A percentile compares a stretch with the other conserved stretches of the same genome.
Conservation (phyloP, 1,140 invertebrate species). For the Sinella curviseta region DNA sequence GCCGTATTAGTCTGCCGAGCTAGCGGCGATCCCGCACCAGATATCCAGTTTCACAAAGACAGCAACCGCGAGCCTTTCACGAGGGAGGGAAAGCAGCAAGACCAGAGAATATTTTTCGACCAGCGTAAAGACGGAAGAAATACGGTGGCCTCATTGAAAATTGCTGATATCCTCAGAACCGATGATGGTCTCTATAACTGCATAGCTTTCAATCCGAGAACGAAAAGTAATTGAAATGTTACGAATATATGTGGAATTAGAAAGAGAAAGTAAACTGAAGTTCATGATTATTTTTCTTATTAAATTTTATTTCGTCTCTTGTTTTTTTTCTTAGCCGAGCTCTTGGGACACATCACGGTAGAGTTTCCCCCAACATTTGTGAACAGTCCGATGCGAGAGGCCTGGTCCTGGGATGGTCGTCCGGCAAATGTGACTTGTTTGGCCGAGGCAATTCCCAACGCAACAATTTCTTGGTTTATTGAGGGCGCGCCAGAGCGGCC, state of each 20-base stretch:
- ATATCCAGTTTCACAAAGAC: constrained; percentile 67
- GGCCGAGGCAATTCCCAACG: constrained; percentile 85
- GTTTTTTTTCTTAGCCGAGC: constrained; percentile 24
- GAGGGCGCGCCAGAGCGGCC: constrained; percentile 52
- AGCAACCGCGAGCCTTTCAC: constrained; percentile 48
- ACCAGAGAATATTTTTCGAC: constrained; percentile 52
- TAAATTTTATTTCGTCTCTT: constrained; percentile 2
- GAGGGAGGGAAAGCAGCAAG: constrained; percentile 48
- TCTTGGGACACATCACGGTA: constrained; percentile 73
- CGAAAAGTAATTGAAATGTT: constrained; percentile 56
- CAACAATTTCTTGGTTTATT: constrained; percentile 80
- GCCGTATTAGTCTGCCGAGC: constrained; percentile 53
- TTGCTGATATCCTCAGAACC: constrained; percentile 50
- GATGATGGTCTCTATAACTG: constrained; percentile 90
- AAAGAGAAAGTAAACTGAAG: constrained; percentile 62
- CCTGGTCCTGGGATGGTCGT: constrained; percentile 76
- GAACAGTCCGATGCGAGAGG: constrained; percentile 64
- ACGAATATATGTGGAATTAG: too few relatives aligned
- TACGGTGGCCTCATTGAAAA: constrained; percentile 51
- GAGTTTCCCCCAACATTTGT: constrained; percentile 78
- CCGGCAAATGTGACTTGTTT: constrained; percentile 83
- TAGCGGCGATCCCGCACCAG: constrained; percentile 67
- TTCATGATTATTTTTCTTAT: constrained; percentile 11
- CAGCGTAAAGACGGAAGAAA: constrained; percentile 41
- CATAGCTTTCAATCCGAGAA: constrained; percentile 69